These are phyloP conservation scores for Standfussiana lucernea DNA, from an alignment of 2,888 invertebrate species.

Conservation along the genomic window DNA sequence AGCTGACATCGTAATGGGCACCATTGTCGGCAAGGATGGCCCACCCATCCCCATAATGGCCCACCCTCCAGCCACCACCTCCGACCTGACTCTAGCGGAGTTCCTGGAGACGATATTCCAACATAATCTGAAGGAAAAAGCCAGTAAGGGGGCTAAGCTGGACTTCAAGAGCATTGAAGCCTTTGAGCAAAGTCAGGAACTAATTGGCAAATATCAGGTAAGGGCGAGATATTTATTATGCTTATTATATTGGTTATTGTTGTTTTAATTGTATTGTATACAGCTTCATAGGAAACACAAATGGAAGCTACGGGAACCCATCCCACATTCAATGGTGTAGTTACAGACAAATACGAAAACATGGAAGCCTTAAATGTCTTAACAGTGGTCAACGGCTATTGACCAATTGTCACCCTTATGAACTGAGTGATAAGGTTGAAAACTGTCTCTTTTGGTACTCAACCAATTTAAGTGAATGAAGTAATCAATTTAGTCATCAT, in stretches of 20 bases:
- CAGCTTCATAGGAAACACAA: too few species aligned
- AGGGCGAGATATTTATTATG: not conserved
- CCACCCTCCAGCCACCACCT: slow-evolving; percentile 93
- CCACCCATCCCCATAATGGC: slow-evolving; percentile 95
- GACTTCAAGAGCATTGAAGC: slow-evolving; percentile 96
- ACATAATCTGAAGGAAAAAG: slow-evolving; percentile 83
- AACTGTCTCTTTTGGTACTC: not conserved
- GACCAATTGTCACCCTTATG: not conserved
- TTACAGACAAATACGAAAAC: not conserved
- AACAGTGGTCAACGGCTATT: too few species aligned
- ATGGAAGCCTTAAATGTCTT: not conserved
- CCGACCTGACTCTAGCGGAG: slow-evolving; percentile 94
- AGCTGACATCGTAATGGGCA: slow-evolving; percentile 95
- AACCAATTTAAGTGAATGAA: slow-evolving; percentile 44
- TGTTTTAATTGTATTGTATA: too few species aligned
- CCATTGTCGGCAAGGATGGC: slow-evolving; percentile 86
- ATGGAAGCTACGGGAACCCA: too few species aligned
- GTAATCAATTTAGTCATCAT: slow-evolving; percentile 57
- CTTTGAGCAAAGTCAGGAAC: slow-evolving; percentile 90
- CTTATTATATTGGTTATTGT: too few species aligned
- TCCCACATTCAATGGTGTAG: too few species aligned
- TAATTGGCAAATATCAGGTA: slow-evolving; percentile 85
- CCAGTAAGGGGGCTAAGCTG: slow-evolving; percentile 93
- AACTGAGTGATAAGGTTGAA: not conserved
- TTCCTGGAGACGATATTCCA: slow-evolving; percentile 92